Conservation (phyloP, 2,113 vertebrate genomes). For the Stegastes partitus region DNA sequence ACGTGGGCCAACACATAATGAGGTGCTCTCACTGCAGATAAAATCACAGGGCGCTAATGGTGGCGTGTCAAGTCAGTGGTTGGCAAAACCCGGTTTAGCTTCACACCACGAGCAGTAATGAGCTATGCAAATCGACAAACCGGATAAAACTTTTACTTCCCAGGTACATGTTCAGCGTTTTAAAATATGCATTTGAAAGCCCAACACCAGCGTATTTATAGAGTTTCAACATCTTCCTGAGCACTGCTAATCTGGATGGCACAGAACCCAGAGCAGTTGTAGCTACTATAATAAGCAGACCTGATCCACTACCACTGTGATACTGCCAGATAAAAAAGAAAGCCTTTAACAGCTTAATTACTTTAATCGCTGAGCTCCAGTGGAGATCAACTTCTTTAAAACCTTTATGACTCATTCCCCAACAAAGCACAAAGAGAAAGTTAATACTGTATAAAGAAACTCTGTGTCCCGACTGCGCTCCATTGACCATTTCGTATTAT, state of each 20-base stretch:
- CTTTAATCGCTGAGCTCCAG: constrained; percentile 25
- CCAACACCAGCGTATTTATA: neutral
- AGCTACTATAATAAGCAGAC: constrained; percentile 14
- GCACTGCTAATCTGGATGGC: neutral
- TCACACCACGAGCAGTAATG: neutral
- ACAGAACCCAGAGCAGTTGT: neutral
- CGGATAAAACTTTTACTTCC: neutral
- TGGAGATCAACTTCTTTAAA: constrained; percentile 5
- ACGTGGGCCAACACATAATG: neutral
- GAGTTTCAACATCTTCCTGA: neutral
- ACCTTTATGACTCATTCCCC: constrained; percentile 2
- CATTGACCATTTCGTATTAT: neutral
- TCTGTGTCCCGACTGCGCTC: neutral
- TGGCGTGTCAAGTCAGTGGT: neutral
- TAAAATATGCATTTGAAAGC: neutral
- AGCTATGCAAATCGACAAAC: neutral
- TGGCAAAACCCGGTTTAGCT: neutral
- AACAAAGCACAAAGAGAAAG: neutral
- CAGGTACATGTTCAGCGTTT: neutral
- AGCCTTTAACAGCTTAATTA: constrained; percentile 22
- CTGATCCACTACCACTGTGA: neutral
- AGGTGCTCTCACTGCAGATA: no score
- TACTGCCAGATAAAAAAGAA: constrained; percentile 23
- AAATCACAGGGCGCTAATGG: no score
- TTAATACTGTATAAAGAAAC: neutral